A percentile compares a stretch with the other conserved stretches of the same genome.
Conservation (phyloP, 2,888 invertebrate genomes). For the Meteorus cinctellus region DNA sequence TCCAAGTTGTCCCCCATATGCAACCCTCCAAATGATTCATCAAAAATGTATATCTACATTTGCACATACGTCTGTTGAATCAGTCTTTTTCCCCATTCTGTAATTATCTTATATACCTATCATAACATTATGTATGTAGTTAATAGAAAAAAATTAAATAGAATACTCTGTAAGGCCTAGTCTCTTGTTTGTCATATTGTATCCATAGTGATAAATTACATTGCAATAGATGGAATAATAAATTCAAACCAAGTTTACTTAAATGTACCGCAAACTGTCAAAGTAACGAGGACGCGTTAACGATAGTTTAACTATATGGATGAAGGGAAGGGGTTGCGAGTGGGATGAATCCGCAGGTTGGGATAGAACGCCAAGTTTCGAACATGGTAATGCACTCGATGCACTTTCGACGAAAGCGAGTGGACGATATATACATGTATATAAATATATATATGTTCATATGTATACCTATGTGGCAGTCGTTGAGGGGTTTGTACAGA, state of each 20-base stretch:
- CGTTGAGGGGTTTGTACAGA: slow-evolving; percentile 29
- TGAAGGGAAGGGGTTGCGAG: slow-evolving; percentile 23
- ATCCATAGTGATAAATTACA: not conserved
- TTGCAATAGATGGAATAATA: not conserved
- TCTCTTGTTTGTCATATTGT: not conserved
- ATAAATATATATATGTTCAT: not conserved
- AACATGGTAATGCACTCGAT: slow-evolving; percentile 68
- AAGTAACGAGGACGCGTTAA: slow-evolving; percentile 19
- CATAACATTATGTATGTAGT: too few species aligned
- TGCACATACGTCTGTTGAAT: not conserved
- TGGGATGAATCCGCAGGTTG: slow-evolving; percentile 33
- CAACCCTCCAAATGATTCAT: slow-evolving; percentile 16
- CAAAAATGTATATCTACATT: not conserved
- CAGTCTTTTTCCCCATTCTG: not conserved
- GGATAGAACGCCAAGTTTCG: slow-evolving; percentile 62
- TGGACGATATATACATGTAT: slow-evolving; percentile 32
- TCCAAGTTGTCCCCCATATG: not conserved
- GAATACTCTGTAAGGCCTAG: too few species aligned
- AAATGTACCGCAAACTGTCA: slow-evolving; percentile 22
- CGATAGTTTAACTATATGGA: slow-evolving; percentile 23
- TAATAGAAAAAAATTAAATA: too few species aligned
- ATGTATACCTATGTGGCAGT: slow-evolving; percentile 35
- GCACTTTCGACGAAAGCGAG: slow-evolving; percentile 51
- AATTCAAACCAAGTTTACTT: not conserved
- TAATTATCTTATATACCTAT: not conserved